These are phyloP conservation scores for Discoglossus pictus DNA, from an alignment of 2,797 vertebrate genomes.

Conservation along the genomic window DNA sequence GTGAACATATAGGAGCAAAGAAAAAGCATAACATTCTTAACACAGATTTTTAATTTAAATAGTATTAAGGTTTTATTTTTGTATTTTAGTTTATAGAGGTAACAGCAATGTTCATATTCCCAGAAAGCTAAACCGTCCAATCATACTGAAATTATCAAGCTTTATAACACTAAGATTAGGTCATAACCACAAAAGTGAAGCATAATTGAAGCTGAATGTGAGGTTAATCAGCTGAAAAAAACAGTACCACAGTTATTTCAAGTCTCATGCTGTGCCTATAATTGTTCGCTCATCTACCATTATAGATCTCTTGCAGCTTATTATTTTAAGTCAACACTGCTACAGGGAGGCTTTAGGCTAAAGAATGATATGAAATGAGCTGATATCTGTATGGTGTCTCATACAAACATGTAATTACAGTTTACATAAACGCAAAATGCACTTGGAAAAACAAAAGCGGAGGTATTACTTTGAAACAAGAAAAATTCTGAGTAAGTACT, in stretches of 20 bases:
- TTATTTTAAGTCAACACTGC: conserved; percentile 73
- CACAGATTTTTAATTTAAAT: too few relatives aligned
- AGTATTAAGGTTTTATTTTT: too few relatives aligned
- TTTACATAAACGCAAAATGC: too few relatives aligned
- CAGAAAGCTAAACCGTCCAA: conserved; percentile 62
- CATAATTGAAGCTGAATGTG: conserved; percentile 67
- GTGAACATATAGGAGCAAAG: too few relatives aligned
- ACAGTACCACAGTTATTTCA: conserved; percentile 69
- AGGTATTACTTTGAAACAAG: too few relatives aligned
- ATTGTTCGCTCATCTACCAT: conserved; percentile 75
- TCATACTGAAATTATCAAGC: conserved; percentile 71
- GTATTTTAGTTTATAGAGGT: too few relatives aligned
- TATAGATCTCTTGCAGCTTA: conserved; percentile 69
- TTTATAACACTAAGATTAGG: conserved; percentile 63
- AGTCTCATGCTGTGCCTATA: conserved; percentile 67
- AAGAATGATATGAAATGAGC: conserved; percentile 32
- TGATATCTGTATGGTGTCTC: conserved; percentile 2
- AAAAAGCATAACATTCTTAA: too few relatives aligned
- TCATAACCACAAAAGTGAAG: conserved; percentile 59
- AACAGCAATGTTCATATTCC: too few relatives aligned
- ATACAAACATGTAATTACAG: background rate
- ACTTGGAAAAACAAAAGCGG: too few relatives aligned
- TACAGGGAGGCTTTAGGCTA: conserved; percentile 65
- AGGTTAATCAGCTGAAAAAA: conserved; percentile 71
- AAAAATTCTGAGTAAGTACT: too few relatives aligned